Evolutionary conservation across 2,113 vertebrate genomes (phyloP), one percentile per base, ranked within the genome.

Genomic region (Aldabrachelys gigantea): DNA sequence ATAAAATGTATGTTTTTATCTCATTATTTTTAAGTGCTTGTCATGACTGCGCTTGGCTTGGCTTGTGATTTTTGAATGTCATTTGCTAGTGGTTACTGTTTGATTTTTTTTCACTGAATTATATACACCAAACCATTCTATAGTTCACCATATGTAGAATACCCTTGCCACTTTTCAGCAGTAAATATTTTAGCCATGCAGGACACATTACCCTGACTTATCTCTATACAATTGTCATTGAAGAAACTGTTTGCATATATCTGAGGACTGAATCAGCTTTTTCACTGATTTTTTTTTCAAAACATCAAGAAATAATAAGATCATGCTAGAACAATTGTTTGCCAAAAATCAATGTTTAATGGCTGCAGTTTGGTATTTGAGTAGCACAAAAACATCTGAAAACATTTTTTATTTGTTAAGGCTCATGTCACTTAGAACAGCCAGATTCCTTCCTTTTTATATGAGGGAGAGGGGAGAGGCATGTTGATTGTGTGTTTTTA

Each of bases 181-280:
- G 41, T 76, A 76, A 44, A 76, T 44, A 41, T 81, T 54, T 84
- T 49, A 52, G 38, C n/a, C 52, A 44, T 7, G 11, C 14, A 90
- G 35, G 31, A 21, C 50, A 31, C 29, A 10, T 21, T 79, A 47
- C 59, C 54, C 49, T 56, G 44, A 47, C n/a, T 19, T 5, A 11
- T 0, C 2, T 22, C 54, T 24, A 62, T 2, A n/a, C 1, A 2
- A 21, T 17, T 88, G 29, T 5, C 29, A 6, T 4, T 10, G 54
- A 50, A 69, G 44, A 35, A 69, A 29, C n/a, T 13, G 49, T 85
- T 82, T 24, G 27, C 62, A 47, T 27, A 29, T 72, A 72, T 12
- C 35, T 75, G 21, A 41, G n/a, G 38, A 24, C 38, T 25, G 5
- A 76, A 38, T 76, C 38, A 76, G n/a, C 41, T 76, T 76, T 76